phyloP scores from a whole-genome alignment of 1,140 invertebrate species.

The Vollenhovia emeryi region DNA sequence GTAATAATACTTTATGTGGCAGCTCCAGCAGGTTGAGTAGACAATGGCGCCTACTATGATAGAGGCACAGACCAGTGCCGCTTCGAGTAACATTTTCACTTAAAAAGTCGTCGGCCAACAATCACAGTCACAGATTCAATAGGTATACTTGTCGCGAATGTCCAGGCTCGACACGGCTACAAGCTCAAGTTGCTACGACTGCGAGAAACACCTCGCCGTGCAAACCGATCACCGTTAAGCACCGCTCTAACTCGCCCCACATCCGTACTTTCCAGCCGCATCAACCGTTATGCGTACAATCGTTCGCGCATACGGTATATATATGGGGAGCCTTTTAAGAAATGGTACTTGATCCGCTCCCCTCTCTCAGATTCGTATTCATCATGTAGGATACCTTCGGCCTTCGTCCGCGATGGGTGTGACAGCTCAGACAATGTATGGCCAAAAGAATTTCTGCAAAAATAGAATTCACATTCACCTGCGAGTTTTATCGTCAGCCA shows the following conservation, averaged over 20 bases:
- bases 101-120: background rate
- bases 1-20: background rate
- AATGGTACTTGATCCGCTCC: no score
- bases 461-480: background rate
- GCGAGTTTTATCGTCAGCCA: background rate
- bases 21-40: background rate
- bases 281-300: conserved; percentile 19
- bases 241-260: background rate
- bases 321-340: background rate
- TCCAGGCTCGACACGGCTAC: background rate
- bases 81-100: conserved; percentile 12
- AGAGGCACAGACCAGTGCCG: background rate
- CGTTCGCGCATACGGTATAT: background rate
- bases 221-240: conserved; percentile 18
- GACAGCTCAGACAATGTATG: background rate
- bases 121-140: background rate
- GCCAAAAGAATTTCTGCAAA: background rate
- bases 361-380: background rate
- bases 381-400: background rate
- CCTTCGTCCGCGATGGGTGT: background rate
- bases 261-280: conserved; percentile 1
- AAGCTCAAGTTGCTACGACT: background rate
- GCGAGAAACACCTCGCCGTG: background rate
- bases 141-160: background rate
- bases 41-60: background rate